Percentiles rank a stretch among this genome's conserved stretches.
Conservation (phyloP, 2,113 vertebrate species). For the Pterocles burchelli region DNA sequence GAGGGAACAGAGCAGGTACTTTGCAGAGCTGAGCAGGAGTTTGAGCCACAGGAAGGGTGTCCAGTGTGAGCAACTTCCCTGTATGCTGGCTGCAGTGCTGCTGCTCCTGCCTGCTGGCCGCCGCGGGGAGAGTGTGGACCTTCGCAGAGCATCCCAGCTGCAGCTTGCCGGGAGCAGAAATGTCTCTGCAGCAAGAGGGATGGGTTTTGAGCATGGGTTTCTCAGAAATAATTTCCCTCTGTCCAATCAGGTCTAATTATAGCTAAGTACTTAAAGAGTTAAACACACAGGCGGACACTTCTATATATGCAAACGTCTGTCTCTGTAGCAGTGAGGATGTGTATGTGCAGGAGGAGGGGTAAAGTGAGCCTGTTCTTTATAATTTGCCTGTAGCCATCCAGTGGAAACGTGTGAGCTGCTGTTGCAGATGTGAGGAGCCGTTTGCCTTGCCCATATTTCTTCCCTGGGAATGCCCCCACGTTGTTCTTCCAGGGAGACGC, state of each 20-base stretch:
- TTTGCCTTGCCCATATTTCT: background rate
- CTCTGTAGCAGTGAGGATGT: background rate
- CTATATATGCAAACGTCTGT: background rate
- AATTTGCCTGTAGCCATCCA: background rate
- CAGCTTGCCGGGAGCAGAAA: fast-evolving
- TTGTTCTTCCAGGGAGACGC: background rate
- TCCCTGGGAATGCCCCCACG: background rate
- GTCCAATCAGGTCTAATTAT: background rate
- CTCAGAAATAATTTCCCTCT: background rate
- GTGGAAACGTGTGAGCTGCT: background rate
- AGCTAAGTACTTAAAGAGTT: background rate
- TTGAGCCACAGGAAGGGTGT: background rate
- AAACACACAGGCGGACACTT: fast-evolving
- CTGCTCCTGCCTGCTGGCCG: background rate
- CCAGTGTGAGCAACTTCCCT: background rate
- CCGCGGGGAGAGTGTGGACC: background rate
- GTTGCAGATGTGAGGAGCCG: fast-evolving
- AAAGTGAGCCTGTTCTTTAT: fast-evolving
- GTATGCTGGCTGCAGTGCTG: background rate
- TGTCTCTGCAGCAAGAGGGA: background rate
- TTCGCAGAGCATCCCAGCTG: background rate
- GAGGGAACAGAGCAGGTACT: background rate
- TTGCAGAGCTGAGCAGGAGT: background rate
- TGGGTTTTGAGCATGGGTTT: fast-evolving
- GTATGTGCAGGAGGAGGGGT: background rate